Conservation (phyloP, 2,797 vertebrate genomes). For the Chelmon rostratus region DNA sequence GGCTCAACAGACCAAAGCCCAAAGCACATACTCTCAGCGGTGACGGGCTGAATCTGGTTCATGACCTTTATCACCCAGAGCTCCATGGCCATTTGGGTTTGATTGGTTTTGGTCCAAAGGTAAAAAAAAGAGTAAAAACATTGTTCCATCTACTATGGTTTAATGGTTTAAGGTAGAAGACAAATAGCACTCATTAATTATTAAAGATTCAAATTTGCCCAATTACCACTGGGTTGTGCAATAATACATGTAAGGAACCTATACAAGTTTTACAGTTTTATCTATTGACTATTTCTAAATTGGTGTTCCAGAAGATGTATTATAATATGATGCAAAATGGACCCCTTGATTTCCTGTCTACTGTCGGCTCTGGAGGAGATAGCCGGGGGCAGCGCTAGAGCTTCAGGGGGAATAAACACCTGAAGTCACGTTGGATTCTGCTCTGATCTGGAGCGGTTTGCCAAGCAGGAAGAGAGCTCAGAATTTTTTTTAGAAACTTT, state of each 20-base stretch:
- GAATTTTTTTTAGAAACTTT: too few species aligned
- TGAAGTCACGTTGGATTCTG: too few species aligned
- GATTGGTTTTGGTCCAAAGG: conserved; percentile 57
- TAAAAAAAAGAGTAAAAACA: conserved; percentile 27
- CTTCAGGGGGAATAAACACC: too few species aligned
- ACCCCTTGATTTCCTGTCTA: too few species aligned
- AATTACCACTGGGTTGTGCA: too few species aligned
- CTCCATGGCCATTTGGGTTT: conserved; percentile 51
- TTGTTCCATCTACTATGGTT: background rate
- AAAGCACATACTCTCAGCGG: conserved; percentile 49
- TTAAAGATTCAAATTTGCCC: background rate
- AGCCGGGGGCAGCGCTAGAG: too few species aligned
- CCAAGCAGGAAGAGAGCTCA: too few species aligned
- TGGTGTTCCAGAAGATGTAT: too few species aligned
- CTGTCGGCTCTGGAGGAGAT: too few species aligned
- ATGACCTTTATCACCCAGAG: conserved; percentile 66
- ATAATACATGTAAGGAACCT: background rate
- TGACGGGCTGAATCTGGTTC: conserved; percentile 57
- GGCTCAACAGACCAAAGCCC: conserved; percentile 66
- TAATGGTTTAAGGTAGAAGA: conserved; percentile 3
- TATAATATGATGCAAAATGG: too few species aligned
- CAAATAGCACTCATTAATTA: conserved; percentile 6
- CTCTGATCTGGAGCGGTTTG: too few species aligned
- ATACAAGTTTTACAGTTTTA: background rate
- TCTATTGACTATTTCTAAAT: too few species aligned